Percentiles rank a stretch among this genome's conserved stretches.
These are phyloP conservation scores for Gymnoscelis rufifasciata DNA, from an alignment of 2,888 invertebrate genomes.

Conservation along the genomic window DNA sequence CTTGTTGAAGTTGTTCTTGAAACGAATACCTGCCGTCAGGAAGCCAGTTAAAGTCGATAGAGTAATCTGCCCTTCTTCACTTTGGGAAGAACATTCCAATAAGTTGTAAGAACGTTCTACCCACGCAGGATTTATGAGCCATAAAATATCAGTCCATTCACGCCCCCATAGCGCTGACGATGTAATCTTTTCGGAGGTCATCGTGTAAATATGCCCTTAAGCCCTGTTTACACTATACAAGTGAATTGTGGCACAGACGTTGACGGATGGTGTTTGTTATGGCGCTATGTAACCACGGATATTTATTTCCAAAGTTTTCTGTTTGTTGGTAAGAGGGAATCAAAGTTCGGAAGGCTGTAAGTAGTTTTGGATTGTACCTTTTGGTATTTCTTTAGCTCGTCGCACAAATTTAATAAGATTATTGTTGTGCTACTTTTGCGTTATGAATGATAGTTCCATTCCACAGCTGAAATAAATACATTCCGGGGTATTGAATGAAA, in stretches of 20 bases:
- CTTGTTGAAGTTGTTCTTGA: too few relatives aligned
- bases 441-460: too few relatives aligned
- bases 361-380: conserved; percentile 14
- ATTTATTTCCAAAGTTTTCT: conserved; percentile 39
- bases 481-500: too few relatives aligned
- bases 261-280: conserved; percentile 56
- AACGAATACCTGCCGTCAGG: neutral
- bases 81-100: neutral
- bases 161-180: neutral
- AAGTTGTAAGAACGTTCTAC: neutral
- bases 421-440: too few relatives aligned
- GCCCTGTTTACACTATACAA: conserved; percentile 47
- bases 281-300: conserved; percentile 35
- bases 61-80: neutral
- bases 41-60: neutral
- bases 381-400: too few relatives aligned
- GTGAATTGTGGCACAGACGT: conserved; percentile 49
- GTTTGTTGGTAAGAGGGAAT: conserved; percentile 16
- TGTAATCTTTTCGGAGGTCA: conserved; percentile 10
- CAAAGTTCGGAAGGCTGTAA: conserved; percentile 11
- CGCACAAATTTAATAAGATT: too few relatives aligned
- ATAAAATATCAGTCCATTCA: conserved; percentile 1
- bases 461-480: too few relatives aligned
- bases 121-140: conserved; percentile 4
- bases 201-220: conserved; percentile 40